phyloP scores from a whole-genome alignment of 2,888 invertebrate species.

The Microplitis manilae region DNA sequence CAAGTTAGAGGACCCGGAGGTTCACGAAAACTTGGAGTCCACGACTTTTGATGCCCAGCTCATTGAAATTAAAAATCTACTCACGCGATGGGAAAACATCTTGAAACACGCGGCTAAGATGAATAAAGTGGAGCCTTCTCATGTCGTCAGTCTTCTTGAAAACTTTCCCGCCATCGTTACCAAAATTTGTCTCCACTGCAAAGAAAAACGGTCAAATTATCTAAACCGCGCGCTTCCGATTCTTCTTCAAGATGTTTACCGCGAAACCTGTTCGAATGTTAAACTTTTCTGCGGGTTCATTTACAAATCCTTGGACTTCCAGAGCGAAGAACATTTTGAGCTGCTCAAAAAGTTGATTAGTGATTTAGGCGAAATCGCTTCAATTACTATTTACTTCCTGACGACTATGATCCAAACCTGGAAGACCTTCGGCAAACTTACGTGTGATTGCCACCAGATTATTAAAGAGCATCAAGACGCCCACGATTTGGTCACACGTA shows the following conservation, averaged over 20 bases:
- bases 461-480: constrained; percentile 27
- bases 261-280: constrained; percentile 7
- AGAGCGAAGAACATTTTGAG: not conserved
- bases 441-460: constrained; percentile 44
- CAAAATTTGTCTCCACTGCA: constrained; percentile 59
- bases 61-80: constrained; percentile 48
- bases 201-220: constrained; percentile 55
- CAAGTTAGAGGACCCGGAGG: constrained; percentile 24
- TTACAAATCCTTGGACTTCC: not conserved
- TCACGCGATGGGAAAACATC: constrained; percentile 61
- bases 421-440: constrained; percentile 62
- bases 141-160: constrained; percentile 46
- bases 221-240: constrained; percentile 15
- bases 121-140: constrained; percentile 28
- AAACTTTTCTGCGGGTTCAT: constrained; percentile 22
- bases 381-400: constrained; percentile 57
- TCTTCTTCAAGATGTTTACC: constrained; percentile 33
- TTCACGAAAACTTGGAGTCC: not conserved
- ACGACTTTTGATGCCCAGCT: constrained; percentile 38
- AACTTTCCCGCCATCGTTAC: constrained; percentile 55
- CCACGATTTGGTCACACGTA: constrained; percentile 29
- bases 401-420: constrained; percentile 62
- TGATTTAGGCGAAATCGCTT: constrained; percentile 58
- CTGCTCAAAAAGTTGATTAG: constrained; percentile 54
- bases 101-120: constrained; percentile 55